These are phyloP conservation scores for Drosophila mojavensis DNA, from an alignment of 1,140 invertebrate species.

Conservation along the genomic window DNA sequence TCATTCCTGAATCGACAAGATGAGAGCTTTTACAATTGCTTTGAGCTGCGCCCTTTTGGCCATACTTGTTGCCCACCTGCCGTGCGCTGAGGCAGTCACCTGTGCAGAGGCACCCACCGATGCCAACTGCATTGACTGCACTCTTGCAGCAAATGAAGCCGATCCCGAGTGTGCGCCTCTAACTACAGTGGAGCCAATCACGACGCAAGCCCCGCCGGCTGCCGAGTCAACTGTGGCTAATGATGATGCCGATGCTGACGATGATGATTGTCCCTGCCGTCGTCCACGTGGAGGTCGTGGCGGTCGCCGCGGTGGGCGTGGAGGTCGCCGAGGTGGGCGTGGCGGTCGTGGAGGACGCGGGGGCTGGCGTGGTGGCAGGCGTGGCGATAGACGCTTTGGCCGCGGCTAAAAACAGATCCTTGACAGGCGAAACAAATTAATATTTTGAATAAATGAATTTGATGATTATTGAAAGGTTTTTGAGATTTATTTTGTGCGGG, in stretches of 20 bases:
- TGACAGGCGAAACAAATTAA: not conserved
- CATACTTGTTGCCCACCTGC: conserved; percentile 1
- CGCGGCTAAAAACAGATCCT: not conserved
- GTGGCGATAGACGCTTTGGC: not conserved
- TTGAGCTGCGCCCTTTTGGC: conserved; percentile 11
- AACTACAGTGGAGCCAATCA: not conserved
- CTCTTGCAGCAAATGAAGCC: not conserved
- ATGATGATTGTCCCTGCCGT: not conserved
- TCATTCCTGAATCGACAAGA: not conserved
- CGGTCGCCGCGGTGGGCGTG: not conserved
- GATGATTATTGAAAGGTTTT: not conserved
- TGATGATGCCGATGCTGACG: not conserved
- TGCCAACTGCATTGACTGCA: conserved; percentile 20
- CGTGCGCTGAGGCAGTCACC: conserved; percentile 3
- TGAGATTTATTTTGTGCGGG: too few species aligned
- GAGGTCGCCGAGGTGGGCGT: not conserved
- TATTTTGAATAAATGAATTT: not conserved
- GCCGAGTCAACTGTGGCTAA: not conserved
- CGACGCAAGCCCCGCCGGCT: not conserved
- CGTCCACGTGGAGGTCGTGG: not conserved
- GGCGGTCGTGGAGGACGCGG: not conserved
- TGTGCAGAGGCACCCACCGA: conserved; percentile 8
- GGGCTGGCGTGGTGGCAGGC: not conserved
- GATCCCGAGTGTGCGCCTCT: not conserved
- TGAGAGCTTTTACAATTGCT: not conserved